A percentile compares a stretch with the other conserved stretches of the same genome.
Conservation (phyloP, 2,113 vertebrate species). For the Narcine bancroftii region DNA sequence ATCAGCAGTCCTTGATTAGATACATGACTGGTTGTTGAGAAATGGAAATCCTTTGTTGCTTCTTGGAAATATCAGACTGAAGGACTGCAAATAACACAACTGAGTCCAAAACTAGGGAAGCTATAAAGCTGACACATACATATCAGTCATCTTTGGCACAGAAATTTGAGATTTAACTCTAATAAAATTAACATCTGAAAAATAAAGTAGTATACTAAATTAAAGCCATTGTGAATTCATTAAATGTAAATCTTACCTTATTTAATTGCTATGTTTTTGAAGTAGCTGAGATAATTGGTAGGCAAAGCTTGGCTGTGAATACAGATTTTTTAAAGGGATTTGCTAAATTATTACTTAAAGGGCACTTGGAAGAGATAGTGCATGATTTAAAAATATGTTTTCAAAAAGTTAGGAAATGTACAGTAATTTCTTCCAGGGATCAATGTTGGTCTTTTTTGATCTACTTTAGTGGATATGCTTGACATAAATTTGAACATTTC, state of each 20-base stretch:
- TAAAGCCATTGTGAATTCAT: neutral
- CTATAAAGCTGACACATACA: too few species aligned
- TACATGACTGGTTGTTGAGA: neutral
- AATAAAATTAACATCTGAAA: neutral
- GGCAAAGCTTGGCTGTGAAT: too few species aligned
- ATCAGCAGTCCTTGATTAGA: neutral
- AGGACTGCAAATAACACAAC: neutral
- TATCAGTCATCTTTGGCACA: neutral
- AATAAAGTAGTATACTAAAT: too few species aligned
- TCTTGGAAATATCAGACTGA: neutral
- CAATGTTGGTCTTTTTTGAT: neutral
- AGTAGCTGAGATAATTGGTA: neutral
- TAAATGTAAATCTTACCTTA: neutral
- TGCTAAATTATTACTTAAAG: too few species aligned
- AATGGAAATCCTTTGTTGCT: neutral
- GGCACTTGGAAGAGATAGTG: neutral
- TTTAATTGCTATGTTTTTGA: neutral
- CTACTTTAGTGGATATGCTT: neutral
- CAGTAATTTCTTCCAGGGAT: neutral
- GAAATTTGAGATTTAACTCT: neutral
- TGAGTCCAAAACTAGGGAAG: too few species aligned
- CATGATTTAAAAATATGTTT: too few species aligned
- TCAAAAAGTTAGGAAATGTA: too few species aligned
- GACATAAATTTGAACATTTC: neutral
- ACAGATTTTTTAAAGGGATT: too few species aligned